A percentile compares a stretch with the other conserved stretches of the same genome.
phyloP scores from a whole-genome alignment of 2,797 vertebrate genomes.

The Pantherophis alleghaniensis region DNA sequence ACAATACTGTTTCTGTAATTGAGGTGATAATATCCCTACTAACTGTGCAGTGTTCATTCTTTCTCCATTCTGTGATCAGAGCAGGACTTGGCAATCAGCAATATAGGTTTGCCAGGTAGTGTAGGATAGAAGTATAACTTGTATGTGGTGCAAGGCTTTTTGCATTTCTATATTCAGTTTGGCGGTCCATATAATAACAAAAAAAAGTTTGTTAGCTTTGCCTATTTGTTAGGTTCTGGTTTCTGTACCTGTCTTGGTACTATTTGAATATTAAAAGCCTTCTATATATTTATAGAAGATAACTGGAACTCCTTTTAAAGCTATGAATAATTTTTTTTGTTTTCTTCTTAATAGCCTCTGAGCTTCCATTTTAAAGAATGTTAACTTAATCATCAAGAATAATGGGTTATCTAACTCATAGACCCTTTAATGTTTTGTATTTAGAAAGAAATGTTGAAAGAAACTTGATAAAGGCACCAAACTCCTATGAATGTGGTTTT shows the following conservation, averaged over 20 bases:
- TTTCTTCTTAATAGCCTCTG: neutral
- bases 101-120: neutral
- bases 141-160: neutral
- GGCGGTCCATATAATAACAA: neutral
- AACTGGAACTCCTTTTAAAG: neutral
- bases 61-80: neutral
- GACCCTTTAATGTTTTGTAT: neutral
- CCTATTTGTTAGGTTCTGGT: neutral
- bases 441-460: neutral
- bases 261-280: neutral
- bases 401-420: neutral
- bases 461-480: neutral
- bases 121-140: neutral
- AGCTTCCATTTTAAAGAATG: neutral
- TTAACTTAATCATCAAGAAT: neutral
- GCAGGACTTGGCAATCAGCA: neutral
- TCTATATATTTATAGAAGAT: neutral
- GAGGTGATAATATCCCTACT: neutral
- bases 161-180: neutral
- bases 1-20: neutral
- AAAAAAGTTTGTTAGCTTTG: neutral
- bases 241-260: no score
- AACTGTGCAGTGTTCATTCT: neutral
- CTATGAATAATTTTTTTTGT: neutral
- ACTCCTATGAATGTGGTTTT: neutral